Evolutionary conservation across 1,140 invertebrate species (phyloP), one percentile per base, ranked within the genome.

Genomic region (Drosophila yakuba): DNA sequence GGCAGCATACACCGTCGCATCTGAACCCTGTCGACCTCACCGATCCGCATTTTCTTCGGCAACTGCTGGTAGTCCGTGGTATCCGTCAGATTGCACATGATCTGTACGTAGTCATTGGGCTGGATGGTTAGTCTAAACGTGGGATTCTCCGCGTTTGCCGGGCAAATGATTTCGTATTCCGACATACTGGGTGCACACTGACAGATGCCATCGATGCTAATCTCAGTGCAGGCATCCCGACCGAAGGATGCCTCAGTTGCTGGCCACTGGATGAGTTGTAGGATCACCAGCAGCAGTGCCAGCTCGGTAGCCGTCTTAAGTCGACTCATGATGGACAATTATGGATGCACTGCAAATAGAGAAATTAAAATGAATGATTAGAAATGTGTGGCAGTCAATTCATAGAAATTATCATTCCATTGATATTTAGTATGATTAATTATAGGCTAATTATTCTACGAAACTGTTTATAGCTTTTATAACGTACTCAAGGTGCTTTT

Each of bases 1-100:
- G 91, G 91, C 60, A 92, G 38, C n/a, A 91, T 81, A 48, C 91
- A 92, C 1, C 85, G 63, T 17, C 71, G 68, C 17, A 92, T 92
- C 45, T 89, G 88, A 11, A 92, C 90, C 41, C 52, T 73, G 12
- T 79, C 60, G 2, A 74, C 80, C 45, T 54, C 59, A 1, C 91
- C 91, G 20, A 92, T 89, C 2, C 47, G 20, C 55, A 92, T 50
- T 1, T 61, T 38, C 4, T 54, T 23, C 1, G 91, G 91, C 74
- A 92, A 50, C n/a, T 85, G 60, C 11, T 59, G 67, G 47, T 92
- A 92, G 6, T 90, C 83, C 1, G 67, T 55, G 12, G 66, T 52
- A 39, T 89, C 75, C 6, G 77, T 82, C 1, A 82, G 54, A 43
- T 75, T 74, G 58, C 91, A 92, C 23, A 92, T 74, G 28, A 92